A percentile compares a stretch with the other conserved stretches of the same genome.
Conservation (phyloP, 2,113 vertebrate genomes). For the Gopherus flavomarginatus region DNA sequence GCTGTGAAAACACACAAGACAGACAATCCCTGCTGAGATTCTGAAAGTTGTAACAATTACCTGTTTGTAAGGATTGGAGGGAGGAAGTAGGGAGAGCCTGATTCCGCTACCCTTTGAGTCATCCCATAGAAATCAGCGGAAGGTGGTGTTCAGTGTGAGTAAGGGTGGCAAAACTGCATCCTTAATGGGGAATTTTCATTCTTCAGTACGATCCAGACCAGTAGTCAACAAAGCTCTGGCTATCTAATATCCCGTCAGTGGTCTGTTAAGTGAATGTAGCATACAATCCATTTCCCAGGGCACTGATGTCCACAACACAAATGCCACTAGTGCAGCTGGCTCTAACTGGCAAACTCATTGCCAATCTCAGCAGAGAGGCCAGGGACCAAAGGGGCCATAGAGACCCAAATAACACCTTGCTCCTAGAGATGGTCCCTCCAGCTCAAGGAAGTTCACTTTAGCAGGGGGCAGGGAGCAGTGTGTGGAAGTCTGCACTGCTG, state of each 20-base stretch:
- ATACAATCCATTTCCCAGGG: background rate
- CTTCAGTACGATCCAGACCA: background rate
- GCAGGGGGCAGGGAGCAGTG: accelerated
- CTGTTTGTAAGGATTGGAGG: background rate
- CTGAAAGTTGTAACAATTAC: background rate
- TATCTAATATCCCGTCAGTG: background rate
- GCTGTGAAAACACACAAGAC: background rate
- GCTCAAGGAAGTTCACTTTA: background rate
- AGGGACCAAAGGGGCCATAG: background rate
- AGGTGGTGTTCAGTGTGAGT: background rate
- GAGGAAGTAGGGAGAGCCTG: background rate
- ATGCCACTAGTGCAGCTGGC: background rate
- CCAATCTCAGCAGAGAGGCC: background rate
- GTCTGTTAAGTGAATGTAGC: background rate
- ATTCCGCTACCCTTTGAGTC: background rate
- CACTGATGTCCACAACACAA: background rate
- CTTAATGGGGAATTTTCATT: background rate
- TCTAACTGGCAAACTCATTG: background rate
- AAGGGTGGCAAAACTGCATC: background rate
- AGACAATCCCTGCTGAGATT: background rate
- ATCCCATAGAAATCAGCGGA: background rate
- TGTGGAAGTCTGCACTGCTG: accelerated
- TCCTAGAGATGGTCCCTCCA: background rate
- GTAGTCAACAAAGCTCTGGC: background rate
- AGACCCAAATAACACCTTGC: background rate